Base-by-base conservation (phyloP, 1,140 invertebrate genomes). In the Eubasilissa regina region DNA sequence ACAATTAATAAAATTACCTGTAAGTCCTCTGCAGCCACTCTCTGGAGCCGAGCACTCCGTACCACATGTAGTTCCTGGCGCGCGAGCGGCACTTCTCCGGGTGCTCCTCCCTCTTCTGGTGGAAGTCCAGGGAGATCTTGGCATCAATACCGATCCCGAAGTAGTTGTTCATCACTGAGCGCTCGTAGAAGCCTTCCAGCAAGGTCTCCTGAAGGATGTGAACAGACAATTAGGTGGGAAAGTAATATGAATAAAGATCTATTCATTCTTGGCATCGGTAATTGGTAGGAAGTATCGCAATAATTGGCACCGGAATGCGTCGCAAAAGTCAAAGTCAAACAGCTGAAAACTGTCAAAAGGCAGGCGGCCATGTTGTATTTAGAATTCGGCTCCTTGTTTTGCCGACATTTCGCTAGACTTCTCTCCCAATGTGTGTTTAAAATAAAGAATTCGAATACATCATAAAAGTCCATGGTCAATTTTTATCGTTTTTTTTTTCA, bases 111-210 rank as follows among this genome's bases (percentile, higher is more conserved):
- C 98, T 90, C 87, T 98, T 98, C 84, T 98, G 97, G 88, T 99
- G 98, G 87, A 99, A 99, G 85, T 99, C 97, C 10, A 99, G 87
- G 10, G 97, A 97, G 35, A 99, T 99, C 88, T 99, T 99, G 0
- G 98, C 98, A 90, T 99, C 98, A 62, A 99, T 97, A 12, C 98
- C 98, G 86, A 99, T 99, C 0, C 98, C 98, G 88, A 99, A 99
- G 87, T 99, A 99, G 87, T 99, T 99, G 86, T 99, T 99, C 98
- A 99, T 99, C 0, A 99, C 97, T 81, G 96, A 97, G 81, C 94
- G 93, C 88, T 99, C 98, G 83, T 95, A 95, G 87, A 97, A 98
- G 4, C 97, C 96, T 89, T 97, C 96, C 89, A 97, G 87, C 11
- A 96, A 90, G 8, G 96, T 96, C 85, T 98, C 95, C 87, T 97